phyloP scores from a whole-genome alignment of 2,888 invertebrate species.

The Didymodactylos carnosus region DNA sequence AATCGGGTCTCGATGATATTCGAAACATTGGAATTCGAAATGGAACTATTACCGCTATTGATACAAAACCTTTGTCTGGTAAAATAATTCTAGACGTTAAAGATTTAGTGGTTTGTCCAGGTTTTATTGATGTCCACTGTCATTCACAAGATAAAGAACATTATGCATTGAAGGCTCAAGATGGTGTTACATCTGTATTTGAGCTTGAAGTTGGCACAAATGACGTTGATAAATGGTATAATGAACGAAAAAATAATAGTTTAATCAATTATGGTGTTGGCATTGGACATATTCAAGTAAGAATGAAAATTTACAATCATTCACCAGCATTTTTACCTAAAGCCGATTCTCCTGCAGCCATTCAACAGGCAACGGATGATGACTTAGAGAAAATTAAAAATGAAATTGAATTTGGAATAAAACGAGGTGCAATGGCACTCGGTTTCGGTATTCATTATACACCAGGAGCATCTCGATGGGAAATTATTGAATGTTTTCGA shows the following conservation, averaged over 20 bases:
- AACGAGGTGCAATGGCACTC: neutral
- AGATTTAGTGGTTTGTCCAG: neutral
- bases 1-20: neutral
- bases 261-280: neutral
- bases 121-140: neutral
- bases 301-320: neutral
- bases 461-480: neutral
- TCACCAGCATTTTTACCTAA: neutral
- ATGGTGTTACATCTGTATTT: neutral
- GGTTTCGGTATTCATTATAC: neutral
- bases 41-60: neutral
- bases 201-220: neutral
- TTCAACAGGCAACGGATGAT: neutral
- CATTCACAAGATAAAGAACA: neutral
- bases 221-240: neutral
- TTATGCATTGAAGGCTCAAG: neutral
- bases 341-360: neutral
- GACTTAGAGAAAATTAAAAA: neutral
- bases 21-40: neutral
- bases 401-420: neutral
- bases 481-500: neutral
- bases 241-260: neutral
- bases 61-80: neutral
- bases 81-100: neutral
- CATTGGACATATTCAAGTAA: neutral